These are phyloP conservation scores for Indicator indicator DNA, from an alignment of 2,113 vertebrate species.

Conservation along the genomic window DNA sequence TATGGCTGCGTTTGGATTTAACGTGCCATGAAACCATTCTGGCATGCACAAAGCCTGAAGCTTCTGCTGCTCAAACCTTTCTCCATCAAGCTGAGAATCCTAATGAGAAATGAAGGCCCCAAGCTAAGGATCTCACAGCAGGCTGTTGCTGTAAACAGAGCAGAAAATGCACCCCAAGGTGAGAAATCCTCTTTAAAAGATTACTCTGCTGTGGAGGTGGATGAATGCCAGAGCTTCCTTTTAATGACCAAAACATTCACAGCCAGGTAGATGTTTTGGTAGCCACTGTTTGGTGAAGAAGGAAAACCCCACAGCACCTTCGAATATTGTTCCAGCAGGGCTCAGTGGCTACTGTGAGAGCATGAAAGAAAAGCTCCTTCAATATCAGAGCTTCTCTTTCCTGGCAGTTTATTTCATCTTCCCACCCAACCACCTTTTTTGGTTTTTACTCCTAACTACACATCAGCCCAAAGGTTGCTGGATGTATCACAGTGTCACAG, in stretches of 20 bases:
- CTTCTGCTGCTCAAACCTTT: slow-evolving; percentile 39
- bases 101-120: slow-evolving; percentile 20
- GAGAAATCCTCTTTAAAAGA: slow-evolving; percentile 27
- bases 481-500: neutral
- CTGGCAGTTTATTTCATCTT: neutral
- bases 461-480: neutral
- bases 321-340: neutral
- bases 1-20: slow-evolving; percentile 12
- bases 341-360: accelerated
- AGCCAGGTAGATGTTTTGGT: neutral
- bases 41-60: neutral
- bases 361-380: neutral
- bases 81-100: neutral
- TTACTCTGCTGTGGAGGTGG: neutral
- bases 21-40: slow-evolving; percentile 13
- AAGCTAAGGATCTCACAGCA: neutral
- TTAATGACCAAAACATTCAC: neutral
- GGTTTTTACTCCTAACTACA: neutral
- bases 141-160: slow-evolving; percentile 21
- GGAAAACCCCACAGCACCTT: neutral
- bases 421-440: neutral
- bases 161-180: slow-evolving; percentile 38
- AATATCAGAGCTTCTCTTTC: neutral
- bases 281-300: neutral
- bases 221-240: neutral